Conservation (phyloP, 1,140 invertebrate species). For the Calliphora vicina region DNA sequence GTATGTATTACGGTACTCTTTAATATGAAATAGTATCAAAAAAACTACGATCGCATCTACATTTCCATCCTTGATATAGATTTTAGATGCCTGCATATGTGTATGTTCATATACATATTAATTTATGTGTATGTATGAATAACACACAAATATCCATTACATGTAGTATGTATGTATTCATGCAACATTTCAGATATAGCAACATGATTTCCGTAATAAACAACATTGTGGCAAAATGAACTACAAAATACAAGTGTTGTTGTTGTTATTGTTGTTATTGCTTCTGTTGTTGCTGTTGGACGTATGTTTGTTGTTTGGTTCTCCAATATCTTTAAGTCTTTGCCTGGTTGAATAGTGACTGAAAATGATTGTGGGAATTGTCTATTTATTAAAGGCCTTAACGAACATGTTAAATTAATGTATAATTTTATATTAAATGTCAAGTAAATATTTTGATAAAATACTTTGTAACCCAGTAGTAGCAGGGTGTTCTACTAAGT, state of each 20-base stretch:
- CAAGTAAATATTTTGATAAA: neutral
- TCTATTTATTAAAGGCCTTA: neutral
- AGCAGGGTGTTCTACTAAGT: too few species aligned
- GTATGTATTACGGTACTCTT: too few species aligned
- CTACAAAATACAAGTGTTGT: neutral
- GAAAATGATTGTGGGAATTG: neutral
- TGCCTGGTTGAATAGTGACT: neutral
- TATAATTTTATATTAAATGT: slow-evolving; percentile 14
- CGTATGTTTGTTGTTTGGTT: too few species aligned
- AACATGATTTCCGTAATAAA: slow-evolving; percentile 21
- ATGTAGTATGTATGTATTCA: neutral
- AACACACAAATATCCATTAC: neutral
- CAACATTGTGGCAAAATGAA: neutral
- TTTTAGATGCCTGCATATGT: neutral
- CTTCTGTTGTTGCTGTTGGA: neutral
- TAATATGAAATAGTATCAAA: too few species aligned
- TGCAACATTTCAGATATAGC: neutral
- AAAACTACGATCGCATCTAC: too few species aligned
- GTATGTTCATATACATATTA: neutral
- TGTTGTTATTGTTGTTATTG: neutral
- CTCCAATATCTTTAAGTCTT: too few species aligned
- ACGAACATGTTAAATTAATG: neutral
- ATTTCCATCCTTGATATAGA: too few species aligned
- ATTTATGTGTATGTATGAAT: neutral
- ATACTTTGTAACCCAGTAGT: too few species aligned